These are phyloP conservation scores for Miichthys miiuy DNA, from an alignment of 2,797 vertebrate species.

Conservation along the genomic window DNA sequence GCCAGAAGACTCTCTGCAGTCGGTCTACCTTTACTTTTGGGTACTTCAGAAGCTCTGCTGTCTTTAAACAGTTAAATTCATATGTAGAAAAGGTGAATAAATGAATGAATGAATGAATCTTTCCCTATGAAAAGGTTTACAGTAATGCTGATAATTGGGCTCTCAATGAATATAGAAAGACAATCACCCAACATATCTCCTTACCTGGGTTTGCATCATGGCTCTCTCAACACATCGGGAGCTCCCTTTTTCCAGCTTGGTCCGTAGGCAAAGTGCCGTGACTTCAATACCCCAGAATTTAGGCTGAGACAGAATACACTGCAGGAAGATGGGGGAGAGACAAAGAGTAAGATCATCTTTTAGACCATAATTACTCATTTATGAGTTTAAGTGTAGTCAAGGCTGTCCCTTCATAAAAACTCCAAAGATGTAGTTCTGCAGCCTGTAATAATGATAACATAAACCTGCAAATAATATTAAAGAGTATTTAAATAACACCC, in stretches of 20 bases:
- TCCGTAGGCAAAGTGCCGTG: constrained; percentile 90
- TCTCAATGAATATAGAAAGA: no score
- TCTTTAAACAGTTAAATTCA: no score
- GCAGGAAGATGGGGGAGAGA: constrained; percentile 31
- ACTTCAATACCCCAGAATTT: constrained; percentile 96
- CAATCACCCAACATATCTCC: background rate
- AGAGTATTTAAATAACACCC: background rate
- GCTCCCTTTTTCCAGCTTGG: constrained; percentile 91
- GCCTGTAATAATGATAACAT: background rate
- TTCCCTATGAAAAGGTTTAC: no score
- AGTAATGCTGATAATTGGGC: no score
- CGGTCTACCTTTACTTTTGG: no score
- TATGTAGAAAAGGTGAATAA: no score
- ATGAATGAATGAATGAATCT: no score
- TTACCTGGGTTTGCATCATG: constrained; percentile 97
- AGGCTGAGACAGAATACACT: constrained; percentile 94
- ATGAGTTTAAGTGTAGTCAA: background rate
- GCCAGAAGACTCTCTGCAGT: no score
- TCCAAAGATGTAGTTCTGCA: background rate
- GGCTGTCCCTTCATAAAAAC: background rate
- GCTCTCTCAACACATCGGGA: constrained; percentile 92
- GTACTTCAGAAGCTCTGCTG: no score
- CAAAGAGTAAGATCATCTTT: background rate
- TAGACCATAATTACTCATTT: background rate
- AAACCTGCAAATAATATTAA: background rate